Conservation (phyloP, 2,797 vertebrate species). For the Cyclura pinguis region DNA sequence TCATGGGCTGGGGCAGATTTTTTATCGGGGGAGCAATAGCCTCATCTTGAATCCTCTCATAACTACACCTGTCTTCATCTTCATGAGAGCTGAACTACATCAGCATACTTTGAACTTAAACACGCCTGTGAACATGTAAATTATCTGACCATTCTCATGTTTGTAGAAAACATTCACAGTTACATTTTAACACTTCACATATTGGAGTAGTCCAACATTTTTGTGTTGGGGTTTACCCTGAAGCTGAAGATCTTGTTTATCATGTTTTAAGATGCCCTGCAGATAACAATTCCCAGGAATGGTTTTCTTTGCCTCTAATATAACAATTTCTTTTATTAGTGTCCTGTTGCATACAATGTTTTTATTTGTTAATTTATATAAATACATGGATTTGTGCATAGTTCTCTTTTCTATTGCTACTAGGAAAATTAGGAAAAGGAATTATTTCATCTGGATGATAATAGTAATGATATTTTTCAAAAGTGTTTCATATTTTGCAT, state of each 20-base stretch:
- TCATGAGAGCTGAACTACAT: too few species aligned
- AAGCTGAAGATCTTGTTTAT: neutral
- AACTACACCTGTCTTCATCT: too few species aligned
- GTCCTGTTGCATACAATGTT: neutral
- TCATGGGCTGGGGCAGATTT: too few species aligned
- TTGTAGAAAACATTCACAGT: neutral
- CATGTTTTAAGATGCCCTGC: neutral
- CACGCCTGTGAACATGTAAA: neutral
- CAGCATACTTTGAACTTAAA: neutral
- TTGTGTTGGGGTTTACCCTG: neutral
- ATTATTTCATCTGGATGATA: neutral
- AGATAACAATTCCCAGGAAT: too few species aligned
- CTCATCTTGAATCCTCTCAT: too few species aligned
- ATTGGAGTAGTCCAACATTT: neutral
- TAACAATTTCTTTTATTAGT: neutral
- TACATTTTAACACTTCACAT: neutral
- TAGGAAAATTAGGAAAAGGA: neutral
- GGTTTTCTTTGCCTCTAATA: neutral
- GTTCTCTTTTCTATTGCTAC: neutral
- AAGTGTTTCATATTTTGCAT: neutral
- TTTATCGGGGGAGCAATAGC: too few species aligned
- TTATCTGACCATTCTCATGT: neutral
- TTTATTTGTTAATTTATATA: neutral
- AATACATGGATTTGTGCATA: neutral
- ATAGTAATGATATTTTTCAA: neutral